Percentiles rank a stretch among this genome's conserved stretches.
These are phyloP conservation scores for Brachionus rubens DNA, from an alignment of 1,140 invertebrate species.

Conservation along the genomic window DNA sequence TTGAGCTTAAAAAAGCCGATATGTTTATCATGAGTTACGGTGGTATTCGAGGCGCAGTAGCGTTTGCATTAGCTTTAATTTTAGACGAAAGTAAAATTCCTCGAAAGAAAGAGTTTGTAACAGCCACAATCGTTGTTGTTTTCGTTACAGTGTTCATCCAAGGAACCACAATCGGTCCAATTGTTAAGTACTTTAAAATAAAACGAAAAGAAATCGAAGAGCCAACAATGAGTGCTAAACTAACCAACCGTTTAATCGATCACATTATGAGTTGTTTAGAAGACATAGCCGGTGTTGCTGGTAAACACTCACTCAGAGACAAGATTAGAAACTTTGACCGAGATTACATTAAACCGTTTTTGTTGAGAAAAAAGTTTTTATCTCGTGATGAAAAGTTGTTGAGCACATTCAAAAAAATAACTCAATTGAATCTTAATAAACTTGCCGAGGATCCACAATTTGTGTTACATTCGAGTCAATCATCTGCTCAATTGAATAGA, in stretches of 20 bases:
- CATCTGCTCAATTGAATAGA: conserved; percentile 27
- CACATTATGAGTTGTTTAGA: conserved; percentile 46
- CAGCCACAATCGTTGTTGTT: conserved; percentile 93
- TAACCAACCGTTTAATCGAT: conserved; percentile 45
- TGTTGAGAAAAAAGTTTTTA: conserved; percentile 35
- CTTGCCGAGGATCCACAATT: conserved; percentile 33
- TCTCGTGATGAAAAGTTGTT: conserved; percentile 42
- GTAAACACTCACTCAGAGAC: conserved; percentile 40
- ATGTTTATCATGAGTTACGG: conserved; percentile 99
- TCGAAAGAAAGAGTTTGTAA: conserved; percentile 78
- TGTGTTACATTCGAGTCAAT: conserved; percentile 30
- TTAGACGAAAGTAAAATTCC: conserved; percentile 68
- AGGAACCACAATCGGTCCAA: conserved; percentile 93
- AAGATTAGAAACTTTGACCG: conserved; percentile 26
- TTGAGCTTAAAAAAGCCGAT: conserved; percentile 74
- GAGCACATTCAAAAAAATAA: conserved; percentile 44
- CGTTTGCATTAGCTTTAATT: conserved; percentile 89
- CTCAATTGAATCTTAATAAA: conserved; percentile 25
- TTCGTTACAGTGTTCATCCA: conserved; percentile 96
- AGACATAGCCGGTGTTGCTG: conserved; percentile 38
- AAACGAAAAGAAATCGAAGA: conserved; percentile 55
- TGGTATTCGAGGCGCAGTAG: conserved; percentile 90
- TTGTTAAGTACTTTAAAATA: conserved; percentile 91
- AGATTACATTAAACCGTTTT: conserved; percentile 30
- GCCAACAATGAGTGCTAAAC: conserved; percentile 39